Conservation (phyloP, 2,797 vertebrate genomes). For the Potorous gilbertii region DNA sequence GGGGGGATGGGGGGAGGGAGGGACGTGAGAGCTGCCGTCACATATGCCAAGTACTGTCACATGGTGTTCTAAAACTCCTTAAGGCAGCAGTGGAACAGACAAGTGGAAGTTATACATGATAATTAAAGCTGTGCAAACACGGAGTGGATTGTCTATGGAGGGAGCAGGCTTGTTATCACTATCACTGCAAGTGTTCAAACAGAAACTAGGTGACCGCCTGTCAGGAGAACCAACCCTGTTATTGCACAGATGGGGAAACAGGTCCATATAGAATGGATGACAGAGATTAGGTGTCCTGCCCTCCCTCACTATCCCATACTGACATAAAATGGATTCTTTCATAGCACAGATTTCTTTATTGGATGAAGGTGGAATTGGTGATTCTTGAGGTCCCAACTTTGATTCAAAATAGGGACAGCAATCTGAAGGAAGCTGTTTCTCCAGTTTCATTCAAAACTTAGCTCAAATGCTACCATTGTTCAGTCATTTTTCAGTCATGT, state of each 20-base stretch:
- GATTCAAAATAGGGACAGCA: neutral
- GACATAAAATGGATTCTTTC: neutral
- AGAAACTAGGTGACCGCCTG: neutral
- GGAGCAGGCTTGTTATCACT: neutral
- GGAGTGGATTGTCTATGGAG: neutral
- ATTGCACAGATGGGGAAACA: neutral
- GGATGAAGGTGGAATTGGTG: neutral
- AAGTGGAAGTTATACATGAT: neutral
- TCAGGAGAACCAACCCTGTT: neutral
- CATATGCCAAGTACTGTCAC: neutral
- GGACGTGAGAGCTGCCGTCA: neutral
- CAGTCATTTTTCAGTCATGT: neutral
- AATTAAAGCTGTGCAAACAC: neutral
- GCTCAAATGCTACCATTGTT: neutral
- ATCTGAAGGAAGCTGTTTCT: neutral
- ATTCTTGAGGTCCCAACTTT: neutral
- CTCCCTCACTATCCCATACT: neutral
- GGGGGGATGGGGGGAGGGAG: no score
- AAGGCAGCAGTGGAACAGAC: neutral
- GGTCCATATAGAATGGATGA: neutral
- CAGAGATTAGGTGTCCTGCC: neutral
- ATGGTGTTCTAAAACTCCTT: neutral
- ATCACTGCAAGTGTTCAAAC: neutral
- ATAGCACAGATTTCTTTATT: neutral
- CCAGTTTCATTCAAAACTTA: neutral